A percentile compares a stretch with the other conserved stretches of the same genome.
Conservation (phyloP, 2,888 invertebrate genomes). For the Xestobium rufovillosum region DNA sequence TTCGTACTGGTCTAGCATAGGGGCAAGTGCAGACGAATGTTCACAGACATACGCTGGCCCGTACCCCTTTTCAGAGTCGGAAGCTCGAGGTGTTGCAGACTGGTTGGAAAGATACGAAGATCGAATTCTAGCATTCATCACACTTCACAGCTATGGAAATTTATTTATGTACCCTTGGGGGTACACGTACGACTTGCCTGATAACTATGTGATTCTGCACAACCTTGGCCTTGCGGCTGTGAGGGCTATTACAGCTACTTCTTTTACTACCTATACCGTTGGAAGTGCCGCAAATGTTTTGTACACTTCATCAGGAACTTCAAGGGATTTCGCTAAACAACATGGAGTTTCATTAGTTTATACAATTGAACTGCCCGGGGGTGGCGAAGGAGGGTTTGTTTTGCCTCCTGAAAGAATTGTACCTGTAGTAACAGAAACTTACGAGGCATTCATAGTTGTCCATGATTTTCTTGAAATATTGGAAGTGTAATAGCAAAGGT, state of each 20-base stretch:
- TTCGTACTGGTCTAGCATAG: conserved; percentile 55
- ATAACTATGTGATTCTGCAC: conserved; percentile 40
- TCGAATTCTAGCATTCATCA: conserved; percentile 56
- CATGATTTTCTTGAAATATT: conserved; percentile 43
- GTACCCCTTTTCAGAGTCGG: conserved; percentile 44
- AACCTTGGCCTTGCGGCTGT: conserved; percentile 42
- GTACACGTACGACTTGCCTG: conserved; percentile 48
- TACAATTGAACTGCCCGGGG: conserved; percentile 1
- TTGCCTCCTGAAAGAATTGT: conserved; percentile 49
- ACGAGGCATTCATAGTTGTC: conserved; percentile 49
- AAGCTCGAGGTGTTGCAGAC: conserved; percentile 53
- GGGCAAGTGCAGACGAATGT: conserved; percentile 38
- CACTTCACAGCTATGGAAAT: conserved; percentile 68
- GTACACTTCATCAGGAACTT: conserved; percentile 53
- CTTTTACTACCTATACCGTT: conserved; percentile 45
- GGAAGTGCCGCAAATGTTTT: conserved; percentile 44
- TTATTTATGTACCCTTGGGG: conserved; percentile 65
- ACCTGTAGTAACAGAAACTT: conserved; percentile 52
- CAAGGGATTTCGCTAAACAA: conserved; percentile 61
- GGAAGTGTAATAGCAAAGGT: no score
- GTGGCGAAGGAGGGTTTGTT: conserved; percentile 47
- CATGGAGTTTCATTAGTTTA: conserved; percentile 44
- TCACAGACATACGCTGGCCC: conserved; percentile 45
- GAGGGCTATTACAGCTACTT: conserved; percentile 38
- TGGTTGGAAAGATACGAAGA: conserved; percentile 42